phyloP scores from a whole-genome alignment of 2,888 invertebrate genomes.

The Tenthredo livida region DNA sequence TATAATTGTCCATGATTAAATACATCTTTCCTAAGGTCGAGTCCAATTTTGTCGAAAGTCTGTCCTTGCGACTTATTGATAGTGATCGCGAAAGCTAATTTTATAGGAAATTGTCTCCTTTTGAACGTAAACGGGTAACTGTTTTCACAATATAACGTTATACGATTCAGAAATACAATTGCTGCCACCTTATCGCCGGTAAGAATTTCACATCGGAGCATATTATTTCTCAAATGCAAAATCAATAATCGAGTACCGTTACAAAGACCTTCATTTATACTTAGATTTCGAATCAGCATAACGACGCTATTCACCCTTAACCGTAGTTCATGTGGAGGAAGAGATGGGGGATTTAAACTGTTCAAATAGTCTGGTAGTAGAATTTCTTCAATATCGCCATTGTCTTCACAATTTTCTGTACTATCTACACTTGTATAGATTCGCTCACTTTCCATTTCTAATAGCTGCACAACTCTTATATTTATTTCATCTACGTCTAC shows the following conservation, averaged over 20 bases:
- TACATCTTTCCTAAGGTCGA: constrained; percentile 57
- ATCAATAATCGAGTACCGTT: background rate
- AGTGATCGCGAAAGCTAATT: constrained; percentile 61
- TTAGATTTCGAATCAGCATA: background rate
- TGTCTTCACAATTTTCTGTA: constrained; percentile 38
- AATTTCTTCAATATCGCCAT: constrained; percentile 52
- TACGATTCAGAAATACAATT: constrained; percentile 50
- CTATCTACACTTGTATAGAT: background rate
- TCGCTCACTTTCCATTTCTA: background rate
- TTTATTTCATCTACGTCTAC: constrained; percentile 38
- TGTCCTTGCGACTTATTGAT: constrained; percentile 56
- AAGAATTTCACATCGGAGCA: constrained; percentile 58
- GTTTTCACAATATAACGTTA: background rate
- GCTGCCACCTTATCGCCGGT: constrained; percentile 57
- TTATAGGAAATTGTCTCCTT: constrained; percentile 59
- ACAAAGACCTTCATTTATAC: background rate
- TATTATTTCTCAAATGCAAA: background rate
- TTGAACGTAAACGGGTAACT: constrained; percentile 54
- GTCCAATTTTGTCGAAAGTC: constrained; percentile 50
- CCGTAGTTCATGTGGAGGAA: background rate
- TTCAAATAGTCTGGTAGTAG: constrained; percentile 59
- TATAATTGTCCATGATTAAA: constrained; percentile 60
- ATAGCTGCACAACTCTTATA: background rate
- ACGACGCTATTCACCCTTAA: background rate
- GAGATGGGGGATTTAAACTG: constrained; percentile 51